Conservation (phyloP, 64 coral and sea anemone genomes). For the Stichodactyla helianthus region DNA sequence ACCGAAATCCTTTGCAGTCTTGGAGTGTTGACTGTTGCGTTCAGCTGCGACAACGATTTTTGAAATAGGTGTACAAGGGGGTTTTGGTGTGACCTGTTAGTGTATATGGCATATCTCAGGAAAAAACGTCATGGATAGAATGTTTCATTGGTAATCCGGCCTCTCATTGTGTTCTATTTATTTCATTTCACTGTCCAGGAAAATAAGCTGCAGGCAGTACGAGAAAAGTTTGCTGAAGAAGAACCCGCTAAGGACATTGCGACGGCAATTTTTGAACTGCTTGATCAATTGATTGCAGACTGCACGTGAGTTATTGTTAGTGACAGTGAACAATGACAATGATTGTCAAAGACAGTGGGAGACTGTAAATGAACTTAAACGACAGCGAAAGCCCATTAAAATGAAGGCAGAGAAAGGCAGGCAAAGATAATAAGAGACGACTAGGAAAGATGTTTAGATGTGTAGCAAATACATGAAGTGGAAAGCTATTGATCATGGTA, state of each 20-base stretch:
- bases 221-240: not conserved
- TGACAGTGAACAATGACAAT: not conserved
- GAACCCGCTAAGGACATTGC: conserved; percentile 34
- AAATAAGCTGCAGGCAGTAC: not conserved
- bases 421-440: not conserved
- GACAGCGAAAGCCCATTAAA: no score
- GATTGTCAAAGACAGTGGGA: not conserved
- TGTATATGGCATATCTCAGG: no score
- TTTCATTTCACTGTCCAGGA: not conserved
- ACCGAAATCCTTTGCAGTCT: no score
- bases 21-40: no score
- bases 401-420: not conserved
- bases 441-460: no score
- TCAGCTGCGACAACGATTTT: no score
- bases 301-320: conserved; percentile 25
- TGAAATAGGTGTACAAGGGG: no score
- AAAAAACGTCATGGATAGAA: no score
- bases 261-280: conserved; percentile 39
- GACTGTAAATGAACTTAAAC: not conserved
- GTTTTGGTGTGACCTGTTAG: no score
- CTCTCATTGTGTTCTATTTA: not conserved
- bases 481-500: no score
- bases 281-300: conserved; percentile 57
- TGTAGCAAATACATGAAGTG: no score
- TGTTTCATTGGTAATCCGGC: no score